Evolutionary conservation across 2,113 vertebrate species (phyloP), one percentile per base, ranked within the genome.

Genomic region (Cephalopholis sonnerati): DNA sequence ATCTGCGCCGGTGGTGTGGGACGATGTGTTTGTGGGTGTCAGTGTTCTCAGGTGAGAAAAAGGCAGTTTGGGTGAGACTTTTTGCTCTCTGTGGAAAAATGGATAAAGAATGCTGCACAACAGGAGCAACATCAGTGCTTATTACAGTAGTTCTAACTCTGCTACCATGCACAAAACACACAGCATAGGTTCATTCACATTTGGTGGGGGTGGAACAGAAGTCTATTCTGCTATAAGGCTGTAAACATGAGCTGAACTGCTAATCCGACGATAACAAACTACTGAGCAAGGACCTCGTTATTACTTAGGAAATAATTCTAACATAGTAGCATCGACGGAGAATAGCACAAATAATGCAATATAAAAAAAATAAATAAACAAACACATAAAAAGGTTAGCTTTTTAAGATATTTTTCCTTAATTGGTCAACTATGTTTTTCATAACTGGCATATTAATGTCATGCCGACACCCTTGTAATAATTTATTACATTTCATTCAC

Each of bases 181-280:
- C 84, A 81, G 65, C 83, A 70, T 51, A 53, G 75, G 72, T 81
- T 82, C 76, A 85, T 93, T 94, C 94, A 94, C 91, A 95, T 94
- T 90, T 85, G 63, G 64, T 86, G 83, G 86, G 79, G 87, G 78
- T 86, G 79, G 74, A 79, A 85, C 83, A 79, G 65, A 85, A 86
- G 24, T 81, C 70, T 79, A 69, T 83, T 74, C 83, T 86, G 74
- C 70, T 86, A 68, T 79, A 77, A 84, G 53, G 79, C 87, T 86
- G 91, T 91, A 93, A 94, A 93, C 87, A 85, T 66, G 71, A 85
- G 44, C 66, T 68, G 68, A 81, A 87, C 85, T 39, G 54, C 61
- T 83, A 79, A 77, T 63, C 36, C 73, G 76, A 75, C 24, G 18
- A 57, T 3, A 54, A 64, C 65, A 59, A 87, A 68, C 54, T 68